Percentiles rank a stretch among this genome's conserved stretches.
Evolutionary conservation across 2,113 vertebrate species (phyloP).

Genomic region (Galbula dea): DNA sequence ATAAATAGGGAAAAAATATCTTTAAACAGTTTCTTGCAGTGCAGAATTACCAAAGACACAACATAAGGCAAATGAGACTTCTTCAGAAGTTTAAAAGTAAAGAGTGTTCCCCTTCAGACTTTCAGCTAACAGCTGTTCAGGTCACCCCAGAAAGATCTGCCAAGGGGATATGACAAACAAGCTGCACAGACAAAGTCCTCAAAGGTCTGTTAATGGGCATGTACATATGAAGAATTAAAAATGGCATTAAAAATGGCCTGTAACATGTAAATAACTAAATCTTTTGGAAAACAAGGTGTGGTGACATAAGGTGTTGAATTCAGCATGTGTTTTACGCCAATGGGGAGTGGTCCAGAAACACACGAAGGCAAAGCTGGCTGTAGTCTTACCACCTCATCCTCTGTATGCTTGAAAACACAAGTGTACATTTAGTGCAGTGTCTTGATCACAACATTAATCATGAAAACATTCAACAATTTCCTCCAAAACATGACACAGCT

Average conservation of each 20-base stretch:
- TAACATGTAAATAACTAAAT: background rate
- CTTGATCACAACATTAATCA: slow-evolving; percentile 41
- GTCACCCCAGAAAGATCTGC: background rate
- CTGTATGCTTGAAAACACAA: slow-evolving; percentile 92
- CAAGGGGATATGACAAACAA: slow-evolving; percentile 44
- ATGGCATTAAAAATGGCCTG: slow-evolving; percentile 18
- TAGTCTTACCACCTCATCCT: slow-evolving; percentile 96
- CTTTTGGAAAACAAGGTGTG: slow-evolving; percentile 18
- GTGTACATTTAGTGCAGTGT: slow-evolving; percentile 81
- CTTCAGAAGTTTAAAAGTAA: slow-evolving; percentile 8
- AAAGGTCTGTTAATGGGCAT: slow-evolving; percentile 2
- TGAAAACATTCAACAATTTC: background rate
- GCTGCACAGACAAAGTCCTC: slow-evolving; percentile 29
- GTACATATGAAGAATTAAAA: background rate
- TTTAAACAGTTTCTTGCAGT: background rate
- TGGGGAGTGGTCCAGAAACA: slow-evolving; percentile 63
- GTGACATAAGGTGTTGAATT: background rate
- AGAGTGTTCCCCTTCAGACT: background rate
- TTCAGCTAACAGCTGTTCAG: slow-evolving; percentile 8
- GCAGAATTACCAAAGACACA: slow-evolving; percentile 11
- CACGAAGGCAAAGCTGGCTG: slow-evolving; percentile 64
- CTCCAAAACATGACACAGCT: background rate
- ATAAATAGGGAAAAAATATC: background rate
- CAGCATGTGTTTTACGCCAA: slow-evolving; percentile 48
- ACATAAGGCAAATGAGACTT: background rate